These are phyloP conservation scores for Rotaria magnacalcarata DNA, from an alignment of 2,888 invertebrate species.

Conservation along the genomic window DNA sequence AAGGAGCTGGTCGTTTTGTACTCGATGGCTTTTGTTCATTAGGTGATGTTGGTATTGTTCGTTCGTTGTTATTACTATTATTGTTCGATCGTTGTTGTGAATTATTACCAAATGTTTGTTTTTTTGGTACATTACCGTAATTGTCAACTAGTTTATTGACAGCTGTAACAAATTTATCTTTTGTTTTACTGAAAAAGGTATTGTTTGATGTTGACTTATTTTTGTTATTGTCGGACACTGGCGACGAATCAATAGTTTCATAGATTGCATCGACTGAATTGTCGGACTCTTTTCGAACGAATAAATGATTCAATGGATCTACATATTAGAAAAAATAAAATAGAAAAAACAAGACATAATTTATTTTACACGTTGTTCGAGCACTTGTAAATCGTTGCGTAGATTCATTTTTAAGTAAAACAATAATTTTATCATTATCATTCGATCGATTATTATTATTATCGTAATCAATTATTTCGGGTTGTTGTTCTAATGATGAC, in stretches of 20 bases:
- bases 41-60: neutral
- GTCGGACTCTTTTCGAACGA: neutral
- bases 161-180: conserved; percentile 35
- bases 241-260: conserved; percentile 8
- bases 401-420: conserved; percentile 25
- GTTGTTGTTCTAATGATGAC: neutral
- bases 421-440: neutral
- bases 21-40: neutral
- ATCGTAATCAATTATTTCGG: neutral
- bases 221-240: neutral
- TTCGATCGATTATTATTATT: neutral
- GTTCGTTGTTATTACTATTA: neutral
- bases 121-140: conserved; percentile 31
- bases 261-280: neutral
- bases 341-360: neutral
- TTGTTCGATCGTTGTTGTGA: neutral
- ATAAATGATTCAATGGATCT: conserved; percentile 22
- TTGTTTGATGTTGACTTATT: conserved; percentile 3
- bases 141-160: conserved; percentile 36
- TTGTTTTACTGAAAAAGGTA: conserved; percentile 29
- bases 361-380: neutral
- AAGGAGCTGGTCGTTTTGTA: conserved; percentile 10
- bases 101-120: neutral
- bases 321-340: neutral
- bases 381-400: conserved; percentile 16